Evolutionary conservation across 2,888 invertebrate genomes (phyloP).

Genomic region (Latrodectus elegans): DNA sequence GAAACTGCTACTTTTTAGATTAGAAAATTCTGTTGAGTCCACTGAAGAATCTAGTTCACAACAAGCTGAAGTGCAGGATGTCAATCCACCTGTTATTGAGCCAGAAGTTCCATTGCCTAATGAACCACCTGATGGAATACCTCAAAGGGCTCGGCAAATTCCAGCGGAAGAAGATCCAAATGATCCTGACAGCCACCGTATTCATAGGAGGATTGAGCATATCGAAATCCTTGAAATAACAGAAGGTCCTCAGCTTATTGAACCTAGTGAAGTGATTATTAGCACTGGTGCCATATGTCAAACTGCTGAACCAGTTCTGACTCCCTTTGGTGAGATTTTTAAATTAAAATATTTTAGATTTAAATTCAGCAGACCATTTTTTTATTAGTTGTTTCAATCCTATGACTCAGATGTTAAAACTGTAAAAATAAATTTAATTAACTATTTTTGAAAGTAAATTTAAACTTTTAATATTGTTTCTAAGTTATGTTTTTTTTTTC

Average conservation of each 20-base stretch:
- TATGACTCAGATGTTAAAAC: too few relatives aligned
- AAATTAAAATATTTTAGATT: too few relatives aligned
- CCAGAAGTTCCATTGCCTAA: slow-evolving; percentile 22
- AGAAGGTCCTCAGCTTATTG: slow-evolving; percentile 80
- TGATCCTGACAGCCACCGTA: slow-evolving; percentile 72
- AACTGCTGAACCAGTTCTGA: slow-evolving; percentile 85
- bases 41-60: slow-evolving; percentile 7
- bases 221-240: slow-evolving; percentile 79
- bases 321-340: slow-evolving; percentile 81
- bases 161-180: slow-evolving; percentile 22
- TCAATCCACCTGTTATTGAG: slow-evolving; percentile 1
- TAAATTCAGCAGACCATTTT: too few relatives aligned
- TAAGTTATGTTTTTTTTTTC: too few relatives aligned
- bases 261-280: slow-evolving; percentile 84
- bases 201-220: slow-evolving; percentile 52
- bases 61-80: background rate
- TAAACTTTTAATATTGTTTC: too few relatives aligned
- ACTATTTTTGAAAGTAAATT: too few relatives aligned
- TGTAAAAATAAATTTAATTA: too few relatives aligned
- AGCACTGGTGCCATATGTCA: slow-evolving; percentile 82
- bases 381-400: too few relatives aligned
- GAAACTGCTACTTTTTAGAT: slow-evolving; percentile 5
- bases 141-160: slow-evolving; percentile 49
- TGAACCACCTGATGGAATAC: slow-evolving; percentile 49
- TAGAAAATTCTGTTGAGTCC: slow-evolving; percentile 17